Evolutionary conservation across 2,113 vertebrate genomes (phyloP).

Genomic region (Crotophaga sulcirostris): DNA sequence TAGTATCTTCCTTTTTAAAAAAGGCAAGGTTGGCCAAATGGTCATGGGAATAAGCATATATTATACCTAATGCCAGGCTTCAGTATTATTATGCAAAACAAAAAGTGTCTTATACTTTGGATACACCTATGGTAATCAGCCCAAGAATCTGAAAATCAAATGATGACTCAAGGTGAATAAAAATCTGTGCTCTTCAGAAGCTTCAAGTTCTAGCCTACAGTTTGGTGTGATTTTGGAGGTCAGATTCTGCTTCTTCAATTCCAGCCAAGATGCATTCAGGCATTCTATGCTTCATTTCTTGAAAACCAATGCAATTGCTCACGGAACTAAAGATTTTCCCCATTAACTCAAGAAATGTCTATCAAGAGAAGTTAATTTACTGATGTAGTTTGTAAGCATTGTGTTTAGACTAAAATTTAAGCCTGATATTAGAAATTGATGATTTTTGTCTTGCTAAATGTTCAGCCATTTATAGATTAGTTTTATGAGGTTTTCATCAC

Average conservation of each 20-base stretch:
- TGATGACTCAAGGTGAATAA: not conserved
- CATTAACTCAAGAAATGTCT: not conserved
- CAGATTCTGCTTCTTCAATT: not conserved
- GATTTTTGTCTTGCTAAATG: not conserved
- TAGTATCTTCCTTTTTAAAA: not conserved
- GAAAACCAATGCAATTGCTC: not conserved
- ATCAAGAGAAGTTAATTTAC: not conserved
- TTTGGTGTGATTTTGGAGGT: not conserved
- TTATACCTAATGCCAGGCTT: not conserved
- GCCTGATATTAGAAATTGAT: not conserved
- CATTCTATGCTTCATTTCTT: not conserved
- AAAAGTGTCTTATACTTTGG: not conserved
- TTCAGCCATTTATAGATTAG: not conserved
- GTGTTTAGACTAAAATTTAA: not conserved
- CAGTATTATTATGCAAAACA: not conserved
- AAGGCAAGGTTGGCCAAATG: not conserved
- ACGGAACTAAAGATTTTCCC: not conserved
- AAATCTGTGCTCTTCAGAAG: not conserved
- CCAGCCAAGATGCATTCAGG: not conserved
- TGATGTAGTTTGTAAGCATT: not conserved
- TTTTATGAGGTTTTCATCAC: constrained; percentile 11
- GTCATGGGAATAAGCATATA: not conserved
- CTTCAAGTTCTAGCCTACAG: not conserved
- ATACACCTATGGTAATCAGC: not conserved
- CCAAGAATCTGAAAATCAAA: not conserved